A percentile compares a stretch with the other conserved stretches of the same genome.
Evolutionary conservation across 2,888 invertebrate species (phyloP).

Genomic region (Rotaria socialis): DNA sequence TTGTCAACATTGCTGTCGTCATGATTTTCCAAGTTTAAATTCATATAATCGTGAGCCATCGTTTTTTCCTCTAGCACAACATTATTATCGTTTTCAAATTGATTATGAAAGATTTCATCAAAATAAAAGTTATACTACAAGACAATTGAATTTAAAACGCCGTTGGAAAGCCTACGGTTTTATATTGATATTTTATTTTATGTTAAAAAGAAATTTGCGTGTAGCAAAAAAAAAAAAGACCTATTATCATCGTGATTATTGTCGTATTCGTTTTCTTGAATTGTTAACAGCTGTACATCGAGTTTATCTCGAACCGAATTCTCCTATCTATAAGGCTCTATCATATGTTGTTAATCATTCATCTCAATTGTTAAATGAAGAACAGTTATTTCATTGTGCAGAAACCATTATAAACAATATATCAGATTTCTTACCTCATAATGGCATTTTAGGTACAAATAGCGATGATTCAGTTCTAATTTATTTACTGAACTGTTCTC

Average conservation of each 20-base stretch:
- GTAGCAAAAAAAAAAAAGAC: neutral
- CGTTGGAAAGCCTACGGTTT: conserved; percentile 17
- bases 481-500: neutral
- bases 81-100: neutral
- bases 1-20: neutral
- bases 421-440: neutral
- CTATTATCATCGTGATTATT: neutral
- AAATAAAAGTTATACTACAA: neutral
- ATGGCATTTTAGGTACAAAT: neutral
- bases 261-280: conserved; percentile 12
- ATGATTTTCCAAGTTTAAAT: neutral
- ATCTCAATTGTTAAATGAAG: neutral
- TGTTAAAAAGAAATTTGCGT: neutral
- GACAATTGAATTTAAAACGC: neutral
- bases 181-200: neutral
- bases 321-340: neutral
- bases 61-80: neutral
- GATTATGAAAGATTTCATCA: neutral
- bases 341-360: neutral
- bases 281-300: conserved; percentile 27
- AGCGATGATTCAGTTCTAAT: conserved; percentile 10
- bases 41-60: neutral
- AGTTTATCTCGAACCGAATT: conserved; percentile 21
- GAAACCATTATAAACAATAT: neutral
- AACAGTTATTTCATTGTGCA: neutral